These are phyloP conservation scores for Megalops atlanticus DNA, from an alignment of 2,113 vertebrate genomes.

Conservation along the genomic window DNA sequence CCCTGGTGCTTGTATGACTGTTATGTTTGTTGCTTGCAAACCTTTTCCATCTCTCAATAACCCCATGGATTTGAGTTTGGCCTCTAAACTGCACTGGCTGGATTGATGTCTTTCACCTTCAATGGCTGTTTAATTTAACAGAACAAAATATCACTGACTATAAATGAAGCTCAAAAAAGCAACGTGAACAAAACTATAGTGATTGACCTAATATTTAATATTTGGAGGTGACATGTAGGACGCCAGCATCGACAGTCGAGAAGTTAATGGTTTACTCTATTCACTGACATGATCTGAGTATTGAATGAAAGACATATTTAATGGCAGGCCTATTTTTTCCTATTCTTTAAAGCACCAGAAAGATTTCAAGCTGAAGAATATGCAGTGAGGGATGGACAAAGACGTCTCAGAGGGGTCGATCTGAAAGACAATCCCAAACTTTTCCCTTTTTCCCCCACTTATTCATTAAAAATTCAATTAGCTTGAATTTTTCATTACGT, in stretches of 20 bases:
- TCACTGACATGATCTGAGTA: neutral
- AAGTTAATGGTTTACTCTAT: too few relatives aligned
- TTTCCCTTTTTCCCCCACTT: conserved; percentile 39
- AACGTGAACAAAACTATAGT: neutral
- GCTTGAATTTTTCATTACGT: conserved; percentile 59
- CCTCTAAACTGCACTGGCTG: conserved; percentile 10
- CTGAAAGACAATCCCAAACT: conserved; percentile 46
- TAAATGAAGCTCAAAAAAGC: too few relatives aligned
- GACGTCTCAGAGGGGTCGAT: conserved; percentile 3
- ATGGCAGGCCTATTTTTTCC: neutral
- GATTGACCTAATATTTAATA: too few relatives aligned
- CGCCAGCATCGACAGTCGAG: too few relatives aligned
- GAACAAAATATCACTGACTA: too few relatives aligned
- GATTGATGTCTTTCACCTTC: conserved; percentile 31
- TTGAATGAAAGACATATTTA: neutral
- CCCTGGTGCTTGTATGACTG: neutral
- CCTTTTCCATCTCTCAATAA: conserved; percentile 14
- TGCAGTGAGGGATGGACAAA: neutral
- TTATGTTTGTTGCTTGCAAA: neutral
- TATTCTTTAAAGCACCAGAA: neutral
- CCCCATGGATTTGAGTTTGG: conserved; percentile 31
- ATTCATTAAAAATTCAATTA: conserved; percentile 61
- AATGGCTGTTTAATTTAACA: too few relatives aligned
- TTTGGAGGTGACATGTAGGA: too few relatives aligned
- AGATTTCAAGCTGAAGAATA: neutral